Evolutionary conservation across 2,888 invertebrate species (phyloP).

Genomic region (Acronicta psi): DNA sequence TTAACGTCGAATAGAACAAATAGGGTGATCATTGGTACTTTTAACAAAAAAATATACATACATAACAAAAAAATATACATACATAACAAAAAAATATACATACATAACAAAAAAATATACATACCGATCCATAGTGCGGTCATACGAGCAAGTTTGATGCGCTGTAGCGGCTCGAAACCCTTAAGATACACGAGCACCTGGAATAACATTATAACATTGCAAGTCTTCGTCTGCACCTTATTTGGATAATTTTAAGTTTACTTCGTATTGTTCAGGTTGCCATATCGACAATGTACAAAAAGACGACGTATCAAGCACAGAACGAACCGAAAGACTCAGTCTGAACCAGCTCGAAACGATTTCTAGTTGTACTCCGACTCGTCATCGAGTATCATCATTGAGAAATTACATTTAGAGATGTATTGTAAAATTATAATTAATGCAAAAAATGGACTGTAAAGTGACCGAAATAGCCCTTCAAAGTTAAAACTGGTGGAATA

Average conservation of each 20-base stretch:
- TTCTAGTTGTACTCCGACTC: slow-evolving; percentile 78
- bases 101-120: slow-evolving; percentile 48
- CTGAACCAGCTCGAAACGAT: slow-evolving; percentile 56
- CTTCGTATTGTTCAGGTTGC: slow-evolving; percentile 75
- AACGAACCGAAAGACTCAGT: slow-evolving; percentile 74
- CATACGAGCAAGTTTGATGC: slow-evolving; percentile 97
- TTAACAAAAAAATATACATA: too few relatives aligned
- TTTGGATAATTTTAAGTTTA: not conserved
- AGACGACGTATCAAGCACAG: slow-evolving; percentile 53
- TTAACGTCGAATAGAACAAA: too few relatives aligned
- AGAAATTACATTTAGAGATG: slow-evolving; percentile 9
- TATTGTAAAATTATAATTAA: too few relatives aligned
- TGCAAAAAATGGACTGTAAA: too few relatives aligned
- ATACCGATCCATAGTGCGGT: slow-evolving; percentile 96
- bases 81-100: too few relatives aligned
- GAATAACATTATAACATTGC: slow-evolving; percentile 12
- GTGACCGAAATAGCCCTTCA: too few relatives aligned
- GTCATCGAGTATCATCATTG: slow-evolving; percentile 88
- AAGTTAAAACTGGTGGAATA: too few relatives aligned
- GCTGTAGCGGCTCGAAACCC: slow-evolving; percentile 96
- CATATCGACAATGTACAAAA: slow-evolving; percentile 75
- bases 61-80: too few relatives aligned
- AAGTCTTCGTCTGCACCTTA: not conserved
- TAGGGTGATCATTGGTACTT: too few relatives aligned
- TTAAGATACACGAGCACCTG: slow-evolving; percentile 97